Evolutionary conservation across 1,140 invertebrate species (phyloP).

Genomic region (Drosophila asahinai): DNA sequence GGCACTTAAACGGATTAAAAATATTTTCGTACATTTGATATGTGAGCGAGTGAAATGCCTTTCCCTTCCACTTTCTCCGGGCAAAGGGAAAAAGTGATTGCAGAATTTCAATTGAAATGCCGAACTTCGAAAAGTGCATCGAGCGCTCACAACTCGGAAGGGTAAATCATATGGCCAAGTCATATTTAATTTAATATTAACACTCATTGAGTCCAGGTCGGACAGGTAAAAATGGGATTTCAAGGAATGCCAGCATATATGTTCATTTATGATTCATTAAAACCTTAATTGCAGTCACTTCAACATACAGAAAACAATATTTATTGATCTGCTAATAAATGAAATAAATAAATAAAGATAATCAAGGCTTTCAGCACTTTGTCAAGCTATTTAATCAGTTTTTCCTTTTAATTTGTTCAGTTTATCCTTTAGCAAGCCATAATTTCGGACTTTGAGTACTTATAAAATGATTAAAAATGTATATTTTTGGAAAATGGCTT

Average conservation of each 20-base stretch:
- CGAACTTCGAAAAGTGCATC: conserved; percentile 24
- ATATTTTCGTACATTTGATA: conserved; percentile 82
- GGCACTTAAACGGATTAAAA: conserved; percentile 83
- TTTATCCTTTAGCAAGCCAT: background rate
- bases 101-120: conserved; percentile 45
- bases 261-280: background rate
- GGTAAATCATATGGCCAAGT: conserved; percentile 30
- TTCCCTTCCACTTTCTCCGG: conserved; percentile 3
- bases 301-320: no score
- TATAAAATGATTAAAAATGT: background rate
- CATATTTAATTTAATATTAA: conserved; percentile 35
- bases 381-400: background rate
- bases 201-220: conserved; percentile 16
- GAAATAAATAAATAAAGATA: background rate
- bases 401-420: background rate
- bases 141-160: background rate
- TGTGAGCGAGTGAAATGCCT: conserved; percentile 61
- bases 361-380: background rate
- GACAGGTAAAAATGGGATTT: conserved; percentile 2
- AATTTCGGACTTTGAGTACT: background rate
- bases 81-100: conserved; percentile 44
- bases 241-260: no score
- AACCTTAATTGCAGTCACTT: background rate
- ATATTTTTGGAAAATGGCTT: conserved; percentile 2
- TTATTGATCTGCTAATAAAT: background rate